A percentile compares a stretch with the other conserved stretches of the same genome.
Evolutionary conservation across 2,113 vertebrate genomes (phyloP).

Genomic region (Pteruthius melanotis): DNA sequence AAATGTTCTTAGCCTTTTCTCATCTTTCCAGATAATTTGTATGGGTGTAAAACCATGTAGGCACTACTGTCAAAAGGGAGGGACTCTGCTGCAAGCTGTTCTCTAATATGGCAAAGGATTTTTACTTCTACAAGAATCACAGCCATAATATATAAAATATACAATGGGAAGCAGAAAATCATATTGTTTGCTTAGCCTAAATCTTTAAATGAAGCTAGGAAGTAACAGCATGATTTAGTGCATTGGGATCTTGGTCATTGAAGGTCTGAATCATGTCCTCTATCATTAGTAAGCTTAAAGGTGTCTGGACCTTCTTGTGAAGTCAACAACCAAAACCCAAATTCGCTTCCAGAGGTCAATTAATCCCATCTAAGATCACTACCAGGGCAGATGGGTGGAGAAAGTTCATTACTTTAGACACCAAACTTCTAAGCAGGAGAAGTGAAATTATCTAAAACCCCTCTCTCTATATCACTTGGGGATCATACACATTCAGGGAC

Average conservation of each 20-base stretch:
- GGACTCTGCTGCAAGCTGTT: background rate
- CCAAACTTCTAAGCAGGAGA: background rate
- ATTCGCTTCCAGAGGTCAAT: background rate
- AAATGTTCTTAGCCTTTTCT: background rate
- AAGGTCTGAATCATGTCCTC: background rate
- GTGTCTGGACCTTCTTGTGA: background rate
- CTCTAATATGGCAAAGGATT: background rate
- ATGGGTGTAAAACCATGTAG: background rate
- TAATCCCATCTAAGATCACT: background rate
- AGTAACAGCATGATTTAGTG: background rate
- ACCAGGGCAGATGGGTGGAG: background rate
- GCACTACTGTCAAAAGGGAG: background rate
- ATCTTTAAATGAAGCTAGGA: background rate
- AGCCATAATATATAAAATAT: background rate
- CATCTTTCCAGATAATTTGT: background rate
- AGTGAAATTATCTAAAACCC: background rate
- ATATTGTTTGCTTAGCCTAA: background rate
- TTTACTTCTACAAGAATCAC: background rate
- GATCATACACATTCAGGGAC: background rate
- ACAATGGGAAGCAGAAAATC: background rate
- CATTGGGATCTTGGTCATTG: background rate
- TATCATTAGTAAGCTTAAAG: background rate
- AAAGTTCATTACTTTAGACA: background rate
- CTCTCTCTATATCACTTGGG: background rate
- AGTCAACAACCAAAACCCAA: background rate